Percentiles rank a stretch among this genome's conserved stretches.
These are phyloP conservation scores for Chiroxiphia lanceolata DNA, from an alignment of 2,797 vertebrate species.

Conservation along the genomic window DNA sequence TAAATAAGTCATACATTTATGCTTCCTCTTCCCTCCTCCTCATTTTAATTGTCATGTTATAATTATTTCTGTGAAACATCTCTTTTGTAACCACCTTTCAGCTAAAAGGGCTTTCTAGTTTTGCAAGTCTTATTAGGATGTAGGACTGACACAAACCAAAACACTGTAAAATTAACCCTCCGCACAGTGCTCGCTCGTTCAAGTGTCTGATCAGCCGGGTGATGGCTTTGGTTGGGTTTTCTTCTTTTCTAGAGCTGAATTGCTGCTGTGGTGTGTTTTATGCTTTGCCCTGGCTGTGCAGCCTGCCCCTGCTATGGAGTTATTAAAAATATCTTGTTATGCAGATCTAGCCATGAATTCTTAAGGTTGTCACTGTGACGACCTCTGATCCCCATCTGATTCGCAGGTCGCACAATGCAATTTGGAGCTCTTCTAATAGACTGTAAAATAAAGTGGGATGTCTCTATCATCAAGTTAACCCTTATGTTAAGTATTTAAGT, in stretches of 20 bases:
- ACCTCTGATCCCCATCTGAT: slow-evolving; percentile 35
- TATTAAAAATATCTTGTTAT: slow-evolving; percentile 62
- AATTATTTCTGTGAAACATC: background rate
- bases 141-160: background rate
- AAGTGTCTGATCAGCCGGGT: background rate
- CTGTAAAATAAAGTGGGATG: slow-evolving; percentile 48
- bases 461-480: slow-evolving; percentile 50
- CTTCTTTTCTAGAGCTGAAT: background rate
- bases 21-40: background rate
- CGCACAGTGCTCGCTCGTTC: background rate
- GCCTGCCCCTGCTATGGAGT: background rate
- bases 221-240: background rate
- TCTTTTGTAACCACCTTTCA: background rate
- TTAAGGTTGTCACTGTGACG: slow-evolving; percentile 10
- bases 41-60: background rate
- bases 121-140: background rate
- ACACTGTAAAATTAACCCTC: background rate
- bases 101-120: background rate
- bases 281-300: background rate
- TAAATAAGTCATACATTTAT: background rate
- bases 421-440: slow-evolving; percentile 63
- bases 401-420: slow-evolving; percentile 30
- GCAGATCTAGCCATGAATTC: slow-evolving; percentile 48
- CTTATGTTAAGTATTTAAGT: slow-evolving; percentile 58
- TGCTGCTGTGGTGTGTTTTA: background rate